Evolutionary conservation across 2,113 vertebrate genomes (phyloP).

Genomic region (Chaetura pelagica): DNA sequence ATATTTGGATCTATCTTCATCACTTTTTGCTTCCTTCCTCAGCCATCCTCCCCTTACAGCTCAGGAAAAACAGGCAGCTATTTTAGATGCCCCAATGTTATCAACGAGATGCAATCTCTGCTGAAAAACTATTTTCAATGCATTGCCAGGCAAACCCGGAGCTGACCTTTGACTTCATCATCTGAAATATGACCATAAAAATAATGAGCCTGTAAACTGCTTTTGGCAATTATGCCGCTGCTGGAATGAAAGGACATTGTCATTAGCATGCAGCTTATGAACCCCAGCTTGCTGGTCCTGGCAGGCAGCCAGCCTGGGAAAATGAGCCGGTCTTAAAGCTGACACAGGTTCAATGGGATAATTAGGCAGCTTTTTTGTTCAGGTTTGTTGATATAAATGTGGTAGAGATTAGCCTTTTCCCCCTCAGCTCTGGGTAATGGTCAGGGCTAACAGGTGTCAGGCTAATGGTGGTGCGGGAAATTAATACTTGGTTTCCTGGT

Average conservation of each 20-base stretch:
- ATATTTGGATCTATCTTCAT: not conserved
- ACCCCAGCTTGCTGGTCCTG: slow-evolving; percentile 86
- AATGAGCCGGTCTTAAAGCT: slow-evolving; percentile 77
- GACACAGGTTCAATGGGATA: slow-evolving; percentile 88
- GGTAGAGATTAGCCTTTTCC: slow-evolving; percentile 89
- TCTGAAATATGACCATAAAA: slow-evolving; percentile 84
- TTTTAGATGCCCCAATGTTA: not conserved
- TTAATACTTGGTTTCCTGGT: slow-evolving; percentile 93
- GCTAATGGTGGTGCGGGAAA: slow-evolving; percentile 91
- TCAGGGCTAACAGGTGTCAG: slow-evolving; percentile 96
- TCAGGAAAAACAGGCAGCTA: not conserved
- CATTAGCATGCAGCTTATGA: slow-evolving; percentile 87
- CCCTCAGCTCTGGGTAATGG: slow-evolving; percentile 85
- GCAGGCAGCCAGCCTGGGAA: slow-evolving; percentile 84
- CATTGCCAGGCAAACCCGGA: slow-evolving; percentile 67
- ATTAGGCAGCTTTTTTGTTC: slow-evolving; percentile 94
- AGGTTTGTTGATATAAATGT: slow-evolving; percentile 98
- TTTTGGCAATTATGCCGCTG: slow-evolving; percentile 84
- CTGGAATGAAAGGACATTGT: slow-evolving; percentile 86
- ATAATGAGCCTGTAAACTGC: slow-evolving; percentile 83
- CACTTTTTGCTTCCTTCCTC: not conserved
- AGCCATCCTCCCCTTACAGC: not conserved
- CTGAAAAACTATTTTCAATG: slow-evolving; percentile 50
- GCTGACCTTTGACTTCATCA: slow-evolving; percentile 80
- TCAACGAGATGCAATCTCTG: slow-evolving; percentile 73